Evolutionary conservation across 2,888 invertebrate species (phyloP), one percentile per base, ranked within the genome.

Genomic region (Leucoma salicis): DNA sequence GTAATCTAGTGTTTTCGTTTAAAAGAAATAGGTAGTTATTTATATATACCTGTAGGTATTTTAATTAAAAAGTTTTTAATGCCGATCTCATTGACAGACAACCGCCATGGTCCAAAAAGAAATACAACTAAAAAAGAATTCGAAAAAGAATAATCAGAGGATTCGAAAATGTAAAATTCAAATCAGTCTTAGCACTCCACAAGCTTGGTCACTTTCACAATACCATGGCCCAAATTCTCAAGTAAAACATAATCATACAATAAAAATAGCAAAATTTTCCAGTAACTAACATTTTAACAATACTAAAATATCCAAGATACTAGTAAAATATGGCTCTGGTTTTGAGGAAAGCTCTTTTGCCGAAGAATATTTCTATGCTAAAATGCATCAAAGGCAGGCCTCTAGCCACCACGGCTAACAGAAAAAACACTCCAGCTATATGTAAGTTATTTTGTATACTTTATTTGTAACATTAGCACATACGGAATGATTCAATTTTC

Each of bases 201-300:
- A 69, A 59, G 57, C 53, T 55, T 13, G 48, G 58, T 59, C 66
- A 57, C 59, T 10, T 5, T 45, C 59, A 55, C 55, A 13, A 63
- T 74, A 74, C 67, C 73, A 84, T 85, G 83, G 78, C 75, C 61
- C 37, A 79, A 83, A 78, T 70, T 78, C 75, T 74, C 70, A 78
- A 82, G 78, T 82, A 60, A 46, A 50, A 43, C 49, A 50, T 13
- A 56, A 53, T 42, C 40, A 33, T 27, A 44, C 49, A 66, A n/a
- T n/a, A n/a, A n/a, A 78, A 74, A 67, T 68, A 66, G 64, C 65
- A 72, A 57, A 41, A 65, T 29, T 13, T n/a, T 2, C 7, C 11
- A 29, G 7, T 68, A 70, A 63, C 69, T 45, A 27, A 41, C 49
- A 47, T 28, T 43, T 21, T 35, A 39, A 34, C 27, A 31, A 10